Evolutionary conservation across 2,888 invertebrate species (phyloP), one percentile per base, ranked within the genome.

Genomic region (Linnaemya vulpina): DNA sequence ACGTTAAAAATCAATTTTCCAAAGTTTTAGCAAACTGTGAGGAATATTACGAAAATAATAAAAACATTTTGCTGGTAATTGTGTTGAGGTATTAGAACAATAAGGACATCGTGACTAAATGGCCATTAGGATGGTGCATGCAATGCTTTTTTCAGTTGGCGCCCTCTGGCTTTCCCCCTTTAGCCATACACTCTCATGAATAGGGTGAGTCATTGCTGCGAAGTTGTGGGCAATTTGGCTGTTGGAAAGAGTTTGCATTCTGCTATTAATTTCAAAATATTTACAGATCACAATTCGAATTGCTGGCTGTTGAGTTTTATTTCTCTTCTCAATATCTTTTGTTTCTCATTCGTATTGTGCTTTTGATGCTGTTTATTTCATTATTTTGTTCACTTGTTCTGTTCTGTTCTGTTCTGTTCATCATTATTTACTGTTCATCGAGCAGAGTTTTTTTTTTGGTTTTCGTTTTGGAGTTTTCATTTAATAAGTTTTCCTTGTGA

Each of bases 1-100:
- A 84, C 70, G 75, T 84, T 84, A 53, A 84, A 76, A 84, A 84
- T 80, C 84, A 84, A 84, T 84, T 84, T 84, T 60, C 9, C 17
- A 63, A 79, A 73, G 40, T 58, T 71, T 70, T 70, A 40, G 51
- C 43, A 63, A 38, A 79, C 15, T 35, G 43, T 46, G 62, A 70
- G 43, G 60, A 22, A 68, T 77, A 53, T 63, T 30, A 4, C 10
- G 51, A 15, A 51, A 17, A 30, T 25, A 62, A 40, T 38, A 35
- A 71, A 70, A 38, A 53, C 43, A 43, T 53, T 43, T 78, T n/a
- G 60, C 35, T 65, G 75, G 40, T 30, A 76, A 49, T 63, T 70
- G 70, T 43, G 17, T 2, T 63, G 15, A 79, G 68, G 60, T 77
- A 63, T 60, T 25, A 40, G 5, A 78, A 30, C n/a, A 25, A 58